Conservation (phyloP, 92 coral and sea anemone genomes). For the Diadumene lineata region DNA sequence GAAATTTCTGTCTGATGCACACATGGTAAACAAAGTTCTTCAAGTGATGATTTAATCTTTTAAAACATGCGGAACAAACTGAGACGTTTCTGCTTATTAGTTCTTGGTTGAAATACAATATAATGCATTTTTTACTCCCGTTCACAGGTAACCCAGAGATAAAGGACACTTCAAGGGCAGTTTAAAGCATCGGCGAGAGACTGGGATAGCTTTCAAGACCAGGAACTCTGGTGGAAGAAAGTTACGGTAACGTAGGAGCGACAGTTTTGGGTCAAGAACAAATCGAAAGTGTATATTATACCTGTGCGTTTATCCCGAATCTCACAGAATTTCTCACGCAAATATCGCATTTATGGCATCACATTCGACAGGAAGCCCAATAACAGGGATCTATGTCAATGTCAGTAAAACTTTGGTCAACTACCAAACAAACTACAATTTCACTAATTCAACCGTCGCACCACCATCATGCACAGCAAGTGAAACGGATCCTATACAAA, state of each 20-base stretch:
- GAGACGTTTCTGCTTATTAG: not conserved
- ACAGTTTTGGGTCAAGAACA: too few species aligned
- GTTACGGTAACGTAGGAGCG: too few species aligned
- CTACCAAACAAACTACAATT: not conserved
- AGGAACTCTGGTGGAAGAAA: not conserved
- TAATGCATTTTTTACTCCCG: too few species aligned
- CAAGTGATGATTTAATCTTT: too few species aligned
- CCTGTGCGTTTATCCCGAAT: not conserved
- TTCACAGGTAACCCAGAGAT: not conserved
- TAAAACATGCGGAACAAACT: too few species aligned
- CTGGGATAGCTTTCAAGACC: not conserved
- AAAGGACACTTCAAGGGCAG: not conserved
- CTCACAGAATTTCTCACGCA: not conserved
- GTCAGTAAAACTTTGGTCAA: too few species aligned
- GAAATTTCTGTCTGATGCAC: too few species aligned
- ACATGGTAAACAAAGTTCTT: too few species aligned
- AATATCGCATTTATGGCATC: not conserved
- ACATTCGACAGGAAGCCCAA: not conserved
- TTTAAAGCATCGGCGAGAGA: not conserved
- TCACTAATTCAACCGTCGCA: not conserved
- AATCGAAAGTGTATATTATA: too few species aligned
- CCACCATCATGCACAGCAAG: slow-evolving; percentile 22
- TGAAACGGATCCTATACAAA: slow-evolving; percentile 14
- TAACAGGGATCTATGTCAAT: not conserved
- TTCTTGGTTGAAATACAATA: too few species aligned